Evolutionary conservation across 2,797 vertebrate species (phyloP).

Genomic region (Nasua narica): DNA sequence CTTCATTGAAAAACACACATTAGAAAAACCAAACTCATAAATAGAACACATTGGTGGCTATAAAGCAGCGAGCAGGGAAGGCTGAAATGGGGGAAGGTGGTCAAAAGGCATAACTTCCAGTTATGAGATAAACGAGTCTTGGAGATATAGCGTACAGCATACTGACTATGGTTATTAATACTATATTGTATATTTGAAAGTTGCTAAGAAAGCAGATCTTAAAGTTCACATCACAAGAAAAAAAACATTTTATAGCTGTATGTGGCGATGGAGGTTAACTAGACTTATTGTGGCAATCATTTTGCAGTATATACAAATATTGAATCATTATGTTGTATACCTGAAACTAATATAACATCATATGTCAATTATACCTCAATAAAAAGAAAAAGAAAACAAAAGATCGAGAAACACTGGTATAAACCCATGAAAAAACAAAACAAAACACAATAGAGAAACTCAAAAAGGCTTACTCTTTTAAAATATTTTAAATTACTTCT

Average conservation of each 20-base stretch:
- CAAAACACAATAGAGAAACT: conserved; percentile 16
- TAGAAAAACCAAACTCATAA: background rate
- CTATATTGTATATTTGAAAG: background rate
- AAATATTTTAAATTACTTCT: background rate
- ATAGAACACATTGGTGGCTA: background rate
- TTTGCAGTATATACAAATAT: background rate
- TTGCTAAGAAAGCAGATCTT: background rate
- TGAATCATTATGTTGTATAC: background rate
- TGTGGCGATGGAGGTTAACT: background rate
- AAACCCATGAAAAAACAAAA: background rate
- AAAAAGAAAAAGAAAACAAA: background rate
- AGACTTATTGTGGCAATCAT: background rate
- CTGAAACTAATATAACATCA: background rate
- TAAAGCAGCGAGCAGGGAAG: background rate
- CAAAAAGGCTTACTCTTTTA: background rate
- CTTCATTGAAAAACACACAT: background rate
- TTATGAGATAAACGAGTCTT: background rate
- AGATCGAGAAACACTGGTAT: background rate
- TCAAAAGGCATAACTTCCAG: background rate
- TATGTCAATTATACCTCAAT: background rate
- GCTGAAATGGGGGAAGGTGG: background rate
- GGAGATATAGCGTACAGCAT: background rate
- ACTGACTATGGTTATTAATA: background rate
- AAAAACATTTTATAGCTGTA: background rate
- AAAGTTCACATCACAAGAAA: background rate